Base-by-base conservation (phyloP, 2,113 vertebrate species). In the Dermatemys mawii region DNA sequence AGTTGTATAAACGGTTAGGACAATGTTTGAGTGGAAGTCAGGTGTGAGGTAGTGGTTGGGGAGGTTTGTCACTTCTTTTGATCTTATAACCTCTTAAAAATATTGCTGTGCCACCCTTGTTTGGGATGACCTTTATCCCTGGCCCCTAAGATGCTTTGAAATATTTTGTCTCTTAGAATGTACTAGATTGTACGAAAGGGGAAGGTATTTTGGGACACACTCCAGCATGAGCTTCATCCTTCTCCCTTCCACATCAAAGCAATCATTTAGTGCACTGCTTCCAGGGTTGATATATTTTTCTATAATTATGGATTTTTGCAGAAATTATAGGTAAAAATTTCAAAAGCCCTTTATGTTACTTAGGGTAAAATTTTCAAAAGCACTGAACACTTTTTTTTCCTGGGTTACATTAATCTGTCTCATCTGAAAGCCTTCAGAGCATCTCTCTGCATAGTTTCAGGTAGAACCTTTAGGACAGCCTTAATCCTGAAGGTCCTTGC, bases 401-500 rank as follows among this genome's bases (percentile, higher is more conserved):
- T 78, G 79, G 54, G 9, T 75, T 12, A 7, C n/a, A 2, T 2
- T 29, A 21, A n/a, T 38, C 7, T 41, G 78, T 84, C 85, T 19
- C 14, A 49, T 44, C 38, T 57, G 87, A 53, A 55, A 81, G 50
- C 76, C 32, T 2, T 78, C 75, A 67, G 54, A 14, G 57, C 13
- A 5, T 1, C 76, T 57, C 60, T 89, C 0, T 1, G 3, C 0
- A 0, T 38, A 46, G 55, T 78, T 1, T 0, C 0, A 2, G 79
- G n/a, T 84, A 0, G 2, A 16, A 12, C 16, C 13, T 17, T 63
- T 35, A 32, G 14, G 60, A 17, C 16, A 4, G 29, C 14, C 32
- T 35, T 35, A 79, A 54, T 35, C 24, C 78, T 51, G n/a, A 24
- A 32, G 4, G 49, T 55, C 41, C 11, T 54, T 78, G 57, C 57